Percentiles rank a stretch among this genome's conserved stretches.
phyloP scores from a whole-genome alignment of 2,888 invertebrate genomes.

The Terebella lapidaria region DNA sequence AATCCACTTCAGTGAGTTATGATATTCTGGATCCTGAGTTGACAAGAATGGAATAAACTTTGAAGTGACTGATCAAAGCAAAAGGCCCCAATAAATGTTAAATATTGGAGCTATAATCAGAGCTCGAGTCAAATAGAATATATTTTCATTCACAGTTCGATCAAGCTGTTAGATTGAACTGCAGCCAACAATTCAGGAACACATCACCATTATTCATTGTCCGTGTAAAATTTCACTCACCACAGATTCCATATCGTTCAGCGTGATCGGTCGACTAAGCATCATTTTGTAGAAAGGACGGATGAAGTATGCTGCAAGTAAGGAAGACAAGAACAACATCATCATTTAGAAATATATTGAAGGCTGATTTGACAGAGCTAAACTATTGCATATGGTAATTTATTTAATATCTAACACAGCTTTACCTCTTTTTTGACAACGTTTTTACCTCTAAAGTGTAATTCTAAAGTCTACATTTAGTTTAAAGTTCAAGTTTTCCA shows the following conservation, averaged over 20 bases:
- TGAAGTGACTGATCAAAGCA: neutral
- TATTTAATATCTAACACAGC: too few species aligned
- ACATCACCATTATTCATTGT: neutral
- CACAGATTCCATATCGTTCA: conserved; percentile 98
- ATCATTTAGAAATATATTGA: neutral
- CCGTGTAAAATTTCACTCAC: too few species aligned
- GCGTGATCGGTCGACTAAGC: conserved; percentile 85
- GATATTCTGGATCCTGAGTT: conserved; percentile 83
- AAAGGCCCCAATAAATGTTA: neutral
- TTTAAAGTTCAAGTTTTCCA: too few species aligned
- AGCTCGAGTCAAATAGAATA: too few species aligned
- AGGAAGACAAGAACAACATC: neutral
- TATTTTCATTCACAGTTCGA: too few species aligned
- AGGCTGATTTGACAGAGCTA: neutral
- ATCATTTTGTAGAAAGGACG: conserved; percentile 99
- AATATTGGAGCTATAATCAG: neutral
- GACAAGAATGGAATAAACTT: neutral
- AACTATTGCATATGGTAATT: neutral
- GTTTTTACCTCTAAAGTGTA: too few species aligned
- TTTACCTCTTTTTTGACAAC: too few species aligned
- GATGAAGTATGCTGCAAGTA: conserved; percentile 86
- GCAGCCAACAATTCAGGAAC: neutral
- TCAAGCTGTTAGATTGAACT: neutral
- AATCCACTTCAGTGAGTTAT: conserved; percentile 94
- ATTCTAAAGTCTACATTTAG: too few species aligned